phyloP scores from a whole-genome alignment of 2,888 invertebrate species.

The Steinernema carpocapsae region DNA sequence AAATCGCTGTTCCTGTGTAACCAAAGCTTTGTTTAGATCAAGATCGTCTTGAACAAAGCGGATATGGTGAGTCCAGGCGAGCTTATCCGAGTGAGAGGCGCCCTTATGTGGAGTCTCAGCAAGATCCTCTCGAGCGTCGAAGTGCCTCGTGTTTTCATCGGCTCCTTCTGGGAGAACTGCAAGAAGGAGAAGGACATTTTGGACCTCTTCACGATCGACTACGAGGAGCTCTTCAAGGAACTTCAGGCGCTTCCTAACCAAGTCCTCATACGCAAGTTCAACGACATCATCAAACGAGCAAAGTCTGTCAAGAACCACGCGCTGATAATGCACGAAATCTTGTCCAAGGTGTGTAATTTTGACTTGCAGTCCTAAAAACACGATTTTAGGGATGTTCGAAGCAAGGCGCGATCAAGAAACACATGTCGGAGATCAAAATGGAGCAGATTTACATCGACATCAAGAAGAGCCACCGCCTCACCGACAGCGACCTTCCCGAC shows the following conservation, averaged over 20 bases:
- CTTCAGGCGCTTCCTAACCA: constrained; percentile 31
- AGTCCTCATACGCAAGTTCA: constrained; percentile 36
- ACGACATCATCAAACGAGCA: constrained; percentile 43
- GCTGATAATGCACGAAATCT: constrained; percentile 32
- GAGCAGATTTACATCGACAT: constrained; percentile 4
- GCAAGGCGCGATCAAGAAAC: neutral
- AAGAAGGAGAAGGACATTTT: constrained; percentile 21
- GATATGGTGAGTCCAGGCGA: constrained; percentile 38
- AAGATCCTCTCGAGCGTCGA: constrained; percentile 40
- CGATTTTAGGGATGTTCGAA: neutral
- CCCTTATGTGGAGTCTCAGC: constrained; percentile 43
- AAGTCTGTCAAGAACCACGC: constrained; percentile 31
- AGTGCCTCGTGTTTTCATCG: constrained; percentile 42
- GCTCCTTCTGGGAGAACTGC: constrained; percentile 40
- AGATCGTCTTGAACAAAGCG: constrained; percentile 45
- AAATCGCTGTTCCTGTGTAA: neutral
- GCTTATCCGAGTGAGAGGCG: constrained; percentile 41
- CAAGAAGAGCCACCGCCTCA: constrained; percentile 24
- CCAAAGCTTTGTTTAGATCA: neutral
- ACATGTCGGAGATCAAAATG: neutral
- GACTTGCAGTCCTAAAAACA: no score
- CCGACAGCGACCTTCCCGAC: constrained; percentile 38
- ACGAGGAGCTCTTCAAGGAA: constrained; percentile 32
- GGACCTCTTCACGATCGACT: constrained; percentile 33
- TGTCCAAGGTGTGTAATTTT: neutral